These are phyloP conservation scores for Limnephilus marmoratus DNA, from an alignment of 2,888 invertebrate genomes.

Conservation along the genomic window DNA sequence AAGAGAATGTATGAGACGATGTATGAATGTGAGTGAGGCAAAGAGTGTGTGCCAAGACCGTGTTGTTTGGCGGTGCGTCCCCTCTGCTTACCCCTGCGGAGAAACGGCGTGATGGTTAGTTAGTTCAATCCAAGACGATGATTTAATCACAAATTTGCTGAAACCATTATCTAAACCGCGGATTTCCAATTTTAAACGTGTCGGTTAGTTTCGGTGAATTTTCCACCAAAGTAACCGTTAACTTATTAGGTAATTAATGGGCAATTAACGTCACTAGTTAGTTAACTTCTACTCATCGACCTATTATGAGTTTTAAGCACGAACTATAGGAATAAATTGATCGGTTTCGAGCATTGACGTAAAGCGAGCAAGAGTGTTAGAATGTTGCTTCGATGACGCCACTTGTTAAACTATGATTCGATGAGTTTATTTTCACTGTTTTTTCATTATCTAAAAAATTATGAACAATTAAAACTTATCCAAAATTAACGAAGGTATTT, in stretches of 20 bases:
- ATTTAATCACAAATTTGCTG: background rate
- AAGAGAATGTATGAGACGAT: no score
- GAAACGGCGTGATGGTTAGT: no score
- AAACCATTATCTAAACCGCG: background rate
- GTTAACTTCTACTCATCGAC: background rate
- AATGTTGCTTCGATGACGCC: no score
- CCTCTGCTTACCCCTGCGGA: no score
- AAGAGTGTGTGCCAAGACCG: no score
- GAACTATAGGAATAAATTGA: background rate
- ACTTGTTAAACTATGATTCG: no score
- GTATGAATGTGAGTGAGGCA: no score
- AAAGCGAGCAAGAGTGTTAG: background rate
- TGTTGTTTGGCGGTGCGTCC: no score
- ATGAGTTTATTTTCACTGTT: no score
- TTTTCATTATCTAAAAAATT: no score
- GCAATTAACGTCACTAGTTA: background rate
- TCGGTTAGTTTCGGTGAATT: background rate
- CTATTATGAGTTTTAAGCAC: background rate
- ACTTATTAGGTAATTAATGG: constrained; percentile 2
- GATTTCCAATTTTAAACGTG: background rate
- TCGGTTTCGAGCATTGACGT: background rate
- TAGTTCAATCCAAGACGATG: background rate
- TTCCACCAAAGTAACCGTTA: background rate
- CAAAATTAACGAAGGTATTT: no score
- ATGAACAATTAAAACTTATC: no score